These are phyloP conservation scores for Phalacrocorax brasilianus DNA, from an alignment of 2,113 vertebrate genomes.

Conservation along the genomic window DNA sequence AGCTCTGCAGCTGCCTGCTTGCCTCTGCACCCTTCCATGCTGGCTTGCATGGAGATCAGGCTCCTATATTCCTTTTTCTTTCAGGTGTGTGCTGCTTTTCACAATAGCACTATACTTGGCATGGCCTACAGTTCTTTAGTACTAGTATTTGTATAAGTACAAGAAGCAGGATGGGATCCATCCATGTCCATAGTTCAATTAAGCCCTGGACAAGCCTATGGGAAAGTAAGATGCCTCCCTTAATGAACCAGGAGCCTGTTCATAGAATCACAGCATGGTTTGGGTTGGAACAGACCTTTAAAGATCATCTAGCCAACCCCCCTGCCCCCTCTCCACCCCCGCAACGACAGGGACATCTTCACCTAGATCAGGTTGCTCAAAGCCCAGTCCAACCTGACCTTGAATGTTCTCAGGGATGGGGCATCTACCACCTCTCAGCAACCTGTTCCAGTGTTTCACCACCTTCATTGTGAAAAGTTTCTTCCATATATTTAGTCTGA, in stretches of 20 bases:
- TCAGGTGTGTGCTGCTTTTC: not conserved
- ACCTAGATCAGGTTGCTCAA: no score
- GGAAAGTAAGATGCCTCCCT: not conserved
- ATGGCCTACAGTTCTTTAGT: not conserved
- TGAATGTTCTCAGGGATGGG: no score
- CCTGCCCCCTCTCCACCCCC: no score
- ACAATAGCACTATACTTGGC: not conserved
- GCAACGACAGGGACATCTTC: no score
- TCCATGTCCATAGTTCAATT: accelerated
- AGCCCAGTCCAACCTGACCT: no score
- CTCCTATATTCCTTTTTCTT: not conserved
- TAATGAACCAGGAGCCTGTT: not conserved
- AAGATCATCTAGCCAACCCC: not conserved
- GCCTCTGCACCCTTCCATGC: not conserved
- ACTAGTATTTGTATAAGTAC: not conserved
- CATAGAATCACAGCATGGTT: not conserved
- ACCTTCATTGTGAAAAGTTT: no score
- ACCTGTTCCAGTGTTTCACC: no score
- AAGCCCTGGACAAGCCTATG: not conserved
- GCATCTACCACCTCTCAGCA: no score
- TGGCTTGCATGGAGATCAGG: accelerated
- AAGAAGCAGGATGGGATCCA: not conserved
- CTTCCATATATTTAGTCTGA: no score
- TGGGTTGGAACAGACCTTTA: not conserved
- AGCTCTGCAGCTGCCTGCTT: not conserved